phyloP scores from a whole-genome alignment of 2,797 vertebrate species.

The Naso thynnoides region DNA sequence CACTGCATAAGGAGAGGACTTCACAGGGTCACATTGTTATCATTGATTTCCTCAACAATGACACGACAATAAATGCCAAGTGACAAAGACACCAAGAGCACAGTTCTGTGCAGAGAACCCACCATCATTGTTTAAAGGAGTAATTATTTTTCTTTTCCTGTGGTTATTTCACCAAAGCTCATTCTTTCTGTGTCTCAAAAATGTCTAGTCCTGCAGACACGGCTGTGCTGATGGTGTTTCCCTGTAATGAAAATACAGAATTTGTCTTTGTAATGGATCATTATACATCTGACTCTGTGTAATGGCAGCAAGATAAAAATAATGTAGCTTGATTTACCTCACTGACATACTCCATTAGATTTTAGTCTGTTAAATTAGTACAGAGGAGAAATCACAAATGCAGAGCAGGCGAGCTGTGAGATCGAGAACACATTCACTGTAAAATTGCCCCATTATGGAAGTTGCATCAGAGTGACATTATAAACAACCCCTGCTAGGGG shows the following conservation, averaged over 20 bases:
- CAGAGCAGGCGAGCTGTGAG: slow-evolving; percentile 58
- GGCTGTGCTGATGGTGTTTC: slow-evolving; percentile 46
- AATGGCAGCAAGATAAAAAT: slow-evolving; percentile 74
- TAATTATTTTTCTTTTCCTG: slow-evolving; percentile 4
- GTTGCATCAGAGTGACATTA: slow-evolving; percentile 72
- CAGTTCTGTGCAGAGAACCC: slow-evolving; percentile 13
- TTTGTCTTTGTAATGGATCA: slow-evolving; percentile 80
- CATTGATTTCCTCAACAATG: slow-evolving; percentile 60
- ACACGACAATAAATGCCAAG: slow-evolving; percentile 43
- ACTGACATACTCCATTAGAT: slow-evolving; percentile 79
- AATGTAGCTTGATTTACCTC: slow-evolving; percentile 80
- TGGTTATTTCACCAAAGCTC: slow-evolving; percentile 1
- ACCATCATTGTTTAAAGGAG: slow-evolving; percentile 14
- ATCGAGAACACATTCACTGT: slow-evolving; percentile 68
- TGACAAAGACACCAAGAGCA: slow-evolving; percentile 36
- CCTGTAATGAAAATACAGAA: slow-evolving; percentile 66
- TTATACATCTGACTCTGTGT: slow-evolving; percentile 81
- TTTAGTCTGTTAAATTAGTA: slow-evolving; percentile 75
- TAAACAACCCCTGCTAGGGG: slow-evolving; percentile 73
- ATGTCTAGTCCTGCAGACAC: slow-evolving; percentile 35
- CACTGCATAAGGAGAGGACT: slow-evolving; percentile 39
- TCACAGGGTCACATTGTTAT: slow-evolving; percentile 70
- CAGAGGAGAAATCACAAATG: slow-evolving; percentile 46
- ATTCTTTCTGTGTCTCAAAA: slow-evolving; percentile 50
- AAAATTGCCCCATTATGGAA: slow-evolving; percentile 77